phyloP scores from a whole-genome alignment of 35 echinoderm and acorn worm genomes.

The Hemicentrotus pulcherrimus region DNA sequence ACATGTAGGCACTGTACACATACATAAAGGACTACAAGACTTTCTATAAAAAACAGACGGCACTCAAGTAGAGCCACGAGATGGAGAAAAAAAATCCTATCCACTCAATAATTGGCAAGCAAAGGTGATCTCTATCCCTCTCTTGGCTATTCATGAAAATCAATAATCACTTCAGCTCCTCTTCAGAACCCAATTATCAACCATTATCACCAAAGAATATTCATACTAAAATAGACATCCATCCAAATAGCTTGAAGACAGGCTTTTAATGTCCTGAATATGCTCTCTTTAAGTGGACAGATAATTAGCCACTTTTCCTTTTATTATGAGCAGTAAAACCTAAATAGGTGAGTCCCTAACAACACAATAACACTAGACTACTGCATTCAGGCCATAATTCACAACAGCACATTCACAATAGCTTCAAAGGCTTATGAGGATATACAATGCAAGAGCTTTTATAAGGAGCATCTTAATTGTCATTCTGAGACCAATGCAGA shows the following conservation, averaged over 20 bases:
- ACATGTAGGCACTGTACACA: too few species aligned
- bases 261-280: neutral
- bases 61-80: too few species aligned
- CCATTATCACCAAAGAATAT: neutral
- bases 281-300: neutral
- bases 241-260: neutral
- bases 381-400: neutral
- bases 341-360: neutral
- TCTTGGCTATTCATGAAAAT: neutral
- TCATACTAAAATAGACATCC: neutral
- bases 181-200: neutral
- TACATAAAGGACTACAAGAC: too few species aligned
- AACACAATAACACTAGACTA: neutral
- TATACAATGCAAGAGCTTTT: neutral
- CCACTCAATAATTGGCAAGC: neutral
- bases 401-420: neutral
- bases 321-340: neutral
- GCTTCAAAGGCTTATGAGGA: neutral
- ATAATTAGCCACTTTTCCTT: neutral
- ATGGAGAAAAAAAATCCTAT: too few species aligned
- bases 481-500: neutral
- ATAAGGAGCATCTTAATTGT: neutral
- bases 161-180: constrained; percentile 4
- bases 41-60: too few species aligned
- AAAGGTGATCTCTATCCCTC: neutral